A percentile compares a stretch with the other conserved stretches of the same genome.
Evolutionary conservation across 1,140 invertebrate genomes (phyloP).

Genomic region (Drosophila elegans): DNA sequence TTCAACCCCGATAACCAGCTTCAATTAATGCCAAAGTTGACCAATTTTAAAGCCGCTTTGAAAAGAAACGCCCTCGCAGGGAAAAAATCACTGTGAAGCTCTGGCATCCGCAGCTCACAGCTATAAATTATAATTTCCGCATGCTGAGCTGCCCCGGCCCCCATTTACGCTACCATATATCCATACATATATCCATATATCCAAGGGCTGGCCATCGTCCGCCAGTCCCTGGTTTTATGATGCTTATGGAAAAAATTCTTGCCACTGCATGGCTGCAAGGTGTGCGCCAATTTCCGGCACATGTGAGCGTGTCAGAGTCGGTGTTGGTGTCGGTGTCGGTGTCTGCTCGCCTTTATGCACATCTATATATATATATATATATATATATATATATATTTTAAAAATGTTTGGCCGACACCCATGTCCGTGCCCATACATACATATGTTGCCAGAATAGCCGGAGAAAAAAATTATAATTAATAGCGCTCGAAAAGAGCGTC

Average conservation of each 20-base stretch:
- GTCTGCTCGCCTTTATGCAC: slow-evolving; percentile 5
- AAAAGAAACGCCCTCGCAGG: slow-evolving; percentile 1
- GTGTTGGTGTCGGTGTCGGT: slow-evolving; percentile 11
- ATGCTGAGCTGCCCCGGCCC: slow-evolving; percentile 35
- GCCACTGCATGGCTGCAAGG: slow-evolving; percentile 75
- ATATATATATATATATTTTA: slow-evolving; percentile 42
- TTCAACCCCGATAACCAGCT: slow-evolving; percentile 26
- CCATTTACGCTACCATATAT: not conserved
- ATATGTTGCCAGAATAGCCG: slow-evolving; percentile 52
- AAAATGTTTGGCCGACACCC: slow-evolving; percentile 38
- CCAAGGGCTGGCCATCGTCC: slow-evolving; percentile 41
- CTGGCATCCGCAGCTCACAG: slow-evolving; percentile 67
- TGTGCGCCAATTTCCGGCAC: slow-evolving; percentile 78
- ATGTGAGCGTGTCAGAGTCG: slow-evolving; percentile 48
- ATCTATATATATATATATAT: too few relatives aligned
- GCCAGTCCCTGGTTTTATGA: slow-evolving; percentile 59
- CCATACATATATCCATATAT: slow-evolving; percentile 1
- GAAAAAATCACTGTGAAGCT: slow-evolving; percentile 38
- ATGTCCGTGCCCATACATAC: slow-evolving; percentile 43
- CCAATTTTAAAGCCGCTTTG: slow-evolving; percentile 34
- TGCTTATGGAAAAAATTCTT: slow-evolving; percentile 61
- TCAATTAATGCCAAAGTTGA: slow-evolving; percentile 34
- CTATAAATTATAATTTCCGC: slow-evolving; percentile 81
- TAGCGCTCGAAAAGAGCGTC: slow-evolving; percentile 32
- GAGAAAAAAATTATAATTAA: slow-evolving; percentile 60